Evolutionary conservation across 2,888 invertebrate genomes (phyloP).

Genomic region (Erpobdella octoculata): DNA sequence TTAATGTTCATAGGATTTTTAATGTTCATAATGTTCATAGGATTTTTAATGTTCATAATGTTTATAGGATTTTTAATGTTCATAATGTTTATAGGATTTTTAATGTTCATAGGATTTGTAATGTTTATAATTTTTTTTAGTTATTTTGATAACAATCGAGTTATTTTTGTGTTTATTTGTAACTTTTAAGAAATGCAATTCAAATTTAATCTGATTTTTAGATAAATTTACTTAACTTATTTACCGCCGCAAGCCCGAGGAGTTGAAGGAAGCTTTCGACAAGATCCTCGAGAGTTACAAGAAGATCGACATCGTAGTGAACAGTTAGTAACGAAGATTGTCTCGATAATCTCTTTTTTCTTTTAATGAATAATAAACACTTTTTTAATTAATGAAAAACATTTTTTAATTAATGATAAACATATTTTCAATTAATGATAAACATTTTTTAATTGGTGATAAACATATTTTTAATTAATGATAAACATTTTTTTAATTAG

Average conservation of each 20-base stretch:
- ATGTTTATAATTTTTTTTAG: too few species aligned
- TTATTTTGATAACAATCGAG: background rate
- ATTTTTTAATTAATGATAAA: too few species aligned
- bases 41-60: too few species aligned
- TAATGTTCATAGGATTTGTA: background rate
- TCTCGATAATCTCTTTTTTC: too few species aligned
- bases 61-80: background rate
- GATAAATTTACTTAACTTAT: background rate
- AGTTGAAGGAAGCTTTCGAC: conserved; percentile 44
- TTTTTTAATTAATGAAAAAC: too few species aligned
- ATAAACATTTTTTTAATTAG: too few species aligned
- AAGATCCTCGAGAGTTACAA: conserved; percentile 42
- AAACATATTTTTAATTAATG: too few species aligned
- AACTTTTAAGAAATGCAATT: background rate
- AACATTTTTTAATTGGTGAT: too few species aligned
- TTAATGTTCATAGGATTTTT: background rate
- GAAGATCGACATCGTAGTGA: conserved; percentile 47
- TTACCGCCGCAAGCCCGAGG: conserved; percentile 42
- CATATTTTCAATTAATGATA: too few species aligned
- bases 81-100: background rate
- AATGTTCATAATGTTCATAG: too few species aligned
- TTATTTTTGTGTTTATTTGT: background rate
- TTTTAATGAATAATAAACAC: too few species aligned
- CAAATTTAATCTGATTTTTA: background rate
- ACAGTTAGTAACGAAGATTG: conserved; percentile 44